phyloP scores from a whole-genome alignment of 2,113 vertebrate species.

The Zosterops japonicus region DNA sequence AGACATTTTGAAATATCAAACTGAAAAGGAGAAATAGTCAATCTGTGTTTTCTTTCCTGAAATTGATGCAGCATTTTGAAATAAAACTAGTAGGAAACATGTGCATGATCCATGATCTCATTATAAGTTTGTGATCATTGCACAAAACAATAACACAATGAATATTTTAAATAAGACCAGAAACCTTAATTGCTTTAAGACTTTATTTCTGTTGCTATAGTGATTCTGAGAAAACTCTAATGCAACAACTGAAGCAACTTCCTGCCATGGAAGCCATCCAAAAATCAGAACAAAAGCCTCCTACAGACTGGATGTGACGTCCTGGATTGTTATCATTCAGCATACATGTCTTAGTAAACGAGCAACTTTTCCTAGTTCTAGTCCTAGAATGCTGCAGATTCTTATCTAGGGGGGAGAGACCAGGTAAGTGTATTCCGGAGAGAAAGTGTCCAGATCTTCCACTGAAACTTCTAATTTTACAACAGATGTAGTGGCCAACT shows the following conservation, averaged over 20 bases:
- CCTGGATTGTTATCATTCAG: constrained; percentile 4
- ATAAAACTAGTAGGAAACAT: background rate
- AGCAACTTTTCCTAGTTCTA: background rate
- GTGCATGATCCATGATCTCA: background rate
- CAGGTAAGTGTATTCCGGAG: background rate
- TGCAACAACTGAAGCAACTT: constrained; percentile 37
- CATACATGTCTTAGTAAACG: background rate
- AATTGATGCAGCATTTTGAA: background rate
- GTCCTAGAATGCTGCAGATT: background rate
- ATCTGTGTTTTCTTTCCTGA: background rate
- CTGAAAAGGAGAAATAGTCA: background rate
- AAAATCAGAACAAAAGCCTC: constrained; percentile 46
- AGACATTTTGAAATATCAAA: background rate
- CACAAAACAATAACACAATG: background rate
- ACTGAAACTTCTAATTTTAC: background rate
- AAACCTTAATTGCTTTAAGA: background rate
- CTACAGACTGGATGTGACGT: background rate
- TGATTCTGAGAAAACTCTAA: constrained; percentile 13
- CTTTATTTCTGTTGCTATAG: background rate
- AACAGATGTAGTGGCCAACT: background rate
- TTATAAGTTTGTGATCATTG: background rate
- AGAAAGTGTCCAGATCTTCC: background rate
- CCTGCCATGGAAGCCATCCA: constrained; percentile 43
- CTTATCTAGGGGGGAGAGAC: background rate
- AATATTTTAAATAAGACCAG: background rate